Evolutionary conservation across 2,797 vertebrate species (phyloP).

Genomic region (Huso huso): DNA sequence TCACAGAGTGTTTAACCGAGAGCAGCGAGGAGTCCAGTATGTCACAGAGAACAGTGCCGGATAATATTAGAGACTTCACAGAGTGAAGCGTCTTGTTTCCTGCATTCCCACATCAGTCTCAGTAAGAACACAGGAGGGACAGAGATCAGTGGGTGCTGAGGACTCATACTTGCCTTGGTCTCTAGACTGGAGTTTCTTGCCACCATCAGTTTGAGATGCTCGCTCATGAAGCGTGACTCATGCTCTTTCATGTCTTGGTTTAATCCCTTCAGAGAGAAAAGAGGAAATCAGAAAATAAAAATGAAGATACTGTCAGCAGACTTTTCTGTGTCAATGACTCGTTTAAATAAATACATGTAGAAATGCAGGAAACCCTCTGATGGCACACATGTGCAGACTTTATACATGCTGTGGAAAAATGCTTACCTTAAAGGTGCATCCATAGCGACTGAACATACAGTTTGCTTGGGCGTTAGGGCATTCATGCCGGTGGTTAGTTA

Average conservation of each 20-base stretch:
- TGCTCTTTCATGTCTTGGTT: slow-evolving; percentile 91
- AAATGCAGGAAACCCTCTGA: too few relatives aligned
- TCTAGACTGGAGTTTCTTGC: slow-evolving; percentile 77
- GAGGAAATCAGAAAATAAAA: neutral
- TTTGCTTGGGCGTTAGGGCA: slow-evolving; percentile 95
- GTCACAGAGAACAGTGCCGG: too few relatives aligned
- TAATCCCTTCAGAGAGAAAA: slow-evolving; percentile 69
- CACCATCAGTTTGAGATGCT: slow-evolving; percentile 85
- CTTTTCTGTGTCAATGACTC: too few relatives aligned
- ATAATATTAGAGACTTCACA: too few relatives aligned
- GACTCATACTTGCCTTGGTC: slow-evolving; percentile 67
- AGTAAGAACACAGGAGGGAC: too few relatives aligned
- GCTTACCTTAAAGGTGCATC: slow-evolving; percentile 91
- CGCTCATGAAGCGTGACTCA: slow-evolving; percentile 78
- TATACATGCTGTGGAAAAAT: slow-evolving; percentile 31
- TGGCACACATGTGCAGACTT: too few relatives aligned
- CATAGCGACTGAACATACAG: slow-evolving; percentile 88
- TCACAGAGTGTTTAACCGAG: too few relatives aligned
- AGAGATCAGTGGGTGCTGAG: too few relatives aligned
- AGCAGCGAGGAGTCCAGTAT: too few relatives aligned
- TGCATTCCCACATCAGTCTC: too few relatives aligned
- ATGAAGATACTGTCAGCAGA: neutral
- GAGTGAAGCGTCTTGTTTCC: too few relatives aligned
- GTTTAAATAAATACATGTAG: slow-evolving; percentile 24
- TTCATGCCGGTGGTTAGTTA: slow-evolving; percentile 88